Base-by-base conservation (phyloP, 2,113 vertebrate species). In the Leptobrachium ailaonicum region DNA sequence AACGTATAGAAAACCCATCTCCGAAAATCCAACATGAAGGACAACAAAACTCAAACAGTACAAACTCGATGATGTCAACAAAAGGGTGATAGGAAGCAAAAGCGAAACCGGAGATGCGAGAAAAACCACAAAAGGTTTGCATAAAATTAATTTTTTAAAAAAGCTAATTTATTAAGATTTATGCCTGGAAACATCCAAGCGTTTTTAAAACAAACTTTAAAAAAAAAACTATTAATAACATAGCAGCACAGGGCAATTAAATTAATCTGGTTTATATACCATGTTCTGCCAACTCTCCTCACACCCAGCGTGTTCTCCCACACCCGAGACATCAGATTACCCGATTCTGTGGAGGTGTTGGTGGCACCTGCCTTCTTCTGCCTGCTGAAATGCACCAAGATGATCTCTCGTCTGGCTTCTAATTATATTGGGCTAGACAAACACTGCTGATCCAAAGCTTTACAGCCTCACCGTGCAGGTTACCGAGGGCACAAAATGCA, bases 361-460 rank as follows among this genome's bases (percentile, higher is more conserved):
- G 44, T 41, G 54, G 63, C 71, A 81, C 63, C 58, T n/a, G 50
- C n/a, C 47, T 75, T 41, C 32, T 81, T 58, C 66, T 75, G 56
- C 58, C 66, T 75, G 56, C 58, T 58, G 32, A 43, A 67, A 47
- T 4, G 32, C 45, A 45, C 72, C 41, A 54, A 73, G 44, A 71
- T 47, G 47, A 32, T 32, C 20, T 32, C 20, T 79, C n/a, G 58
- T 53, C 71, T 71, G 56, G 10, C 47, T 66, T 32, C 42, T 66
- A 66, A 73, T 74, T 66, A 73, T 67, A 68, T 56, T 67, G 44
- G 71, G 63, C 71, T 60, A 73, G 70, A 66, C 72, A 66, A 66
- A 50, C 70, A 66, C 41, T 68, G 64, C 40, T 44, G 40, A 73
- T 66, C 9, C 50, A 56, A 41, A 20, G 62, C 47, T 80, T 56